Evolutionary conservation across 1,140 invertebrate genomes (phyloP), one percentile per base, ranked within the genome.

Genomic region (Macrocentrus cingulum): DNA sequence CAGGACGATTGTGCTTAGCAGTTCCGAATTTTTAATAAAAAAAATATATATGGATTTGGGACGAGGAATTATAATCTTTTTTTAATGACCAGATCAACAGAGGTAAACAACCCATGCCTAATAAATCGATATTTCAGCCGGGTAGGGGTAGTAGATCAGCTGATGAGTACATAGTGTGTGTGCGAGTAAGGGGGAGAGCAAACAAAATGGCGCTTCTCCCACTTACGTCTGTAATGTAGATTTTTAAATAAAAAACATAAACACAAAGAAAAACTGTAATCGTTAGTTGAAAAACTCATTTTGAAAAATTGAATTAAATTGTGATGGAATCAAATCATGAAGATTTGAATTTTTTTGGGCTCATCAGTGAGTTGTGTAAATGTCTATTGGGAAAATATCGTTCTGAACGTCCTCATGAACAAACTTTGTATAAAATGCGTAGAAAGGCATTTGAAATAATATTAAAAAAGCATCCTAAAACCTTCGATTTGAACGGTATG

Each of bases 371-470:
- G 51, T 48, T 75, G 7, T 68, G 68, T 20, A 44, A 52, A 51
- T 62, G 56, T 15, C 61, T 69, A 25, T 59, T 68, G 13, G 34
- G 54, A 29, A 62, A 45, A 16, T 23, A 70, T 49, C 25, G 50
- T 3, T 25, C 25, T 2, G 49, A 72, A n/a, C 49, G 64, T 44
- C 49, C 34, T 7, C 64, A 65, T 36, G 53, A 44, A 0, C 20
- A 58, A 13, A 55, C 55, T 53, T 32, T 75, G 2, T 68, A 62
- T 53, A 62, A 53, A 51, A 51, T 76, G 16, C 67, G 72, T 20
- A 58, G 61, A 0, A 70, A 50, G 36, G 65, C 71, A 6, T 80
- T 70, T 25, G 76, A 74, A 55, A 76, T 80, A 62, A 57, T 80
- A 11, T 53, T 80, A 4, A 77, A 75, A 9, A 79, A 74, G 57